Conservation (phyloP, 2,113 vertebrate genomes). For the Entomyzon cyanotis region DNA sequence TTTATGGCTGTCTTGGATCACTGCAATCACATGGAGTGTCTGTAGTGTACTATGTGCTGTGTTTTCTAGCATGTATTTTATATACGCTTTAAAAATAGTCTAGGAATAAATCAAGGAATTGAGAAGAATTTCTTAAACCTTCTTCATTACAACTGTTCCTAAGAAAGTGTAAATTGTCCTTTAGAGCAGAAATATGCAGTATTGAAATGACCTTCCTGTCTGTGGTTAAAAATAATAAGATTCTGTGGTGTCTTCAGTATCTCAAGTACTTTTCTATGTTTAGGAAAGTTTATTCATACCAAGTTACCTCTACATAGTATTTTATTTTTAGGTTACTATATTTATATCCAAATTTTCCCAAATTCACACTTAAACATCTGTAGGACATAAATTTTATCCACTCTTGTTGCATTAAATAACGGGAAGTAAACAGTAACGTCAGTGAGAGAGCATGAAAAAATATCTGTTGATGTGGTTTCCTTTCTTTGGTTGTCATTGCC, state of each 20-base stretch:
- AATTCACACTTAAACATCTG: conserved; percentile 22
- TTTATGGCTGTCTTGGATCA: background rate
- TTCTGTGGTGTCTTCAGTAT: background rate
- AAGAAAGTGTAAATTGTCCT: background rate
- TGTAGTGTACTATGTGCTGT: background rate
- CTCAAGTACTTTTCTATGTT: background rate
- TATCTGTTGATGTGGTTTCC: background rate
- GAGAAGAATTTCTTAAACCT: background rate
- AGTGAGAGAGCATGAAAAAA: background rate
- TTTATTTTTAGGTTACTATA: conserved; percentile 10
- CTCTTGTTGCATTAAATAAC: conserved; percentile 3
- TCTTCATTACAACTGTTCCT: background rate
- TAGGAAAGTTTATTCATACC: background rate
- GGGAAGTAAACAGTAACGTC: background rate
- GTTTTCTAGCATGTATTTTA: conserved; percentile 43
- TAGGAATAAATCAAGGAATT: background rate
- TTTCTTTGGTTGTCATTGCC: background rate
- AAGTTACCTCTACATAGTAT: background rate
- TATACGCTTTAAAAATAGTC: background rate
- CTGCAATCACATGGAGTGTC: background rate
- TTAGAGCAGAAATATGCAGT: background rate
- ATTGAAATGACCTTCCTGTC: background rate
- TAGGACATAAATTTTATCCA: conserved; percentile 42
- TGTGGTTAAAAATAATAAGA: background rate
- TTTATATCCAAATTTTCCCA: conserved; percentile 30